phyloP scores from a whole-genome alignment of 2,797 vertebrate species.

The Naso thynnoides region DNA sequence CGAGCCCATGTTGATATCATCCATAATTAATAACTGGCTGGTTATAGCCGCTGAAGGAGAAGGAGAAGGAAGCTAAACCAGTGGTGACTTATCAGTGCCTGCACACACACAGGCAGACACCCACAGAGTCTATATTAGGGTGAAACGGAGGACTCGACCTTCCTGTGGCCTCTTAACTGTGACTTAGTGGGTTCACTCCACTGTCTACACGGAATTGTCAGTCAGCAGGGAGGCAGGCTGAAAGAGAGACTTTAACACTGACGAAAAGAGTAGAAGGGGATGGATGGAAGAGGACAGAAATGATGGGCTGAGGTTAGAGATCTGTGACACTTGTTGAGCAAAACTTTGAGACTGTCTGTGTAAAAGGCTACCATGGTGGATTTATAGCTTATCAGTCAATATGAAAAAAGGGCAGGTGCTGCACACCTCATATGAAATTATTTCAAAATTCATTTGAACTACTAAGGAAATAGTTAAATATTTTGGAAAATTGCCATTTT shows the following conservation, averaged over 20 bases:
- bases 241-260: slow-evolving; percentile 16
- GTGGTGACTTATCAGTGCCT: slow-evolving; percentile 56
- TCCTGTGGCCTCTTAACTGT: slow-evolving; percentile 54
- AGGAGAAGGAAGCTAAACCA: slow-evolving; percentile 59
- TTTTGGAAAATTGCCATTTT: background rate
- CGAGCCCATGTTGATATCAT: slow-evolving; percentile 65
- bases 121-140: slow-evolving; percentile 40
- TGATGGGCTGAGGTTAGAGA: background rate
- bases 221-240: slow-evolving; percentile 13
- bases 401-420: background rate
- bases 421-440: background rate
- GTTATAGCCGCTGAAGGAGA: slow-evolving; percentile 35
- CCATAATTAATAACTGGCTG: slow-evolving; percentile 71
- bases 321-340: slow-evolving; percentile 29
- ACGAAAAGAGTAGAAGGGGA: background rate
- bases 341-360: background rate
- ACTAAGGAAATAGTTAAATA: background rate
- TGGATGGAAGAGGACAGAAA: slow-evolving; percentile 7
- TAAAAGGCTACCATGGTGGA: background rate
- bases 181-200: slow-evolving; percentile 40
- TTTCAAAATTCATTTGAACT: background rate
- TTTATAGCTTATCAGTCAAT: slow-evolving; percentile 3
- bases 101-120: slow-evolving; percentile 34
- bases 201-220: slow-evolving; percentile 34
- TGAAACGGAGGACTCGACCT: slow-evolving; percentile 70